Percentiles rank a stretch among this genome's conserved stretches.
Conservation (phyloP, 2,113 vertebrate species). For the Smithornis capensis region DNA sequence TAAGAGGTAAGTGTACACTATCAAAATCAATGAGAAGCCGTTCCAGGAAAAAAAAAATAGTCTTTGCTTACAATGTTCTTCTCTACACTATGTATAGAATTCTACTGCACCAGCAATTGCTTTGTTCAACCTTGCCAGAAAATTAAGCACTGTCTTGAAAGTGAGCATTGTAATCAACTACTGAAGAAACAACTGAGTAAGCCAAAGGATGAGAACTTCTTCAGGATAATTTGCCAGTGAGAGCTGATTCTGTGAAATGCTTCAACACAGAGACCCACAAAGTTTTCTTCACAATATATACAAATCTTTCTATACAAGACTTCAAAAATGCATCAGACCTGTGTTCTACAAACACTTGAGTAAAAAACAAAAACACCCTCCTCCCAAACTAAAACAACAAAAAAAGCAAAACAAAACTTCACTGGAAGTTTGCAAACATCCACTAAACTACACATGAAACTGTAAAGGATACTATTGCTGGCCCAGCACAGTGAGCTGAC, state of each 20-base stretch:
- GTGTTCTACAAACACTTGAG: no score
- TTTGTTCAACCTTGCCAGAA: background rate
- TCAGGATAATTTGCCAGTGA: background rate
- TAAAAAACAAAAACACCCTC: background rate
- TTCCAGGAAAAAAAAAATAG: background rate
- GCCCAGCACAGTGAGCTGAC: constrained; percentile 90
- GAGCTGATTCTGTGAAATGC: background rate
- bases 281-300: background rate
- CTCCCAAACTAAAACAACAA: background rate
- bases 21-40: background rate
- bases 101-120: background rate
- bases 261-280: background rate
- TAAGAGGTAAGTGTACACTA: background rate
- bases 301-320: background rate
- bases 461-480: constrained; percentile 94
- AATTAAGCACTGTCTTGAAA: background rate
- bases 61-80: background rate
- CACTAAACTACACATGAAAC: background rate
- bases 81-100: background rate
- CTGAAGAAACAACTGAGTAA: background rate
- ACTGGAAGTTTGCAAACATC: background rate
- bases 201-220: background rate
- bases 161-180: background rate
- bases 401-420: background rate
- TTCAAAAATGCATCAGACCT: no score